Percentiles rank a stretch among this genome's conserved stretches.
Conservation (phyloP, 2,888 invertebrate species). For the Cryptophagus acutangulus region DNA sequence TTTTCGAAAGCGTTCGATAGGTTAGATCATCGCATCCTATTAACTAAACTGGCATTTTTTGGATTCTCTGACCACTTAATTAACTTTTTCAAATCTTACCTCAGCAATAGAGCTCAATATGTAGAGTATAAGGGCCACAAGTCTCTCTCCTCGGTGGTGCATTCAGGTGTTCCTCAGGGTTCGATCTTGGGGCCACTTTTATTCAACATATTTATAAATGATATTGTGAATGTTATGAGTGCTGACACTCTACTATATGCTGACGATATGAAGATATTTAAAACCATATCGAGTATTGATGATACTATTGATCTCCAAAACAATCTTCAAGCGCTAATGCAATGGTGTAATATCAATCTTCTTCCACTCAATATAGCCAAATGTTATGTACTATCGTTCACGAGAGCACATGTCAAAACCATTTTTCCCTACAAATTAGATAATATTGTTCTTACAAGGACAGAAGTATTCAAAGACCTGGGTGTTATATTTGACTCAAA, state of each 20-base stretch:
- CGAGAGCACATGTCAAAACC: too few species aligned
- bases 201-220: background rate
- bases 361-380: background rate
- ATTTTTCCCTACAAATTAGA: too few species aligned
- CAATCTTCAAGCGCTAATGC: background rate
- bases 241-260: background rate
- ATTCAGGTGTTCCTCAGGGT: background rate
- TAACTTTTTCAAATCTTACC: background rate
- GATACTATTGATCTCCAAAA: background rate
- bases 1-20: conserved; percentile 2
- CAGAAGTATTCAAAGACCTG: too few species aligned
- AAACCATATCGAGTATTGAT: background rate
- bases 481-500: too few species aligned
- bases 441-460: too few species aligned
- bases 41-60: background rate
- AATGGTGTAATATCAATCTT: background rate
- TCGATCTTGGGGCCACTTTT: background rate
- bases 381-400: background rate
- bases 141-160: background rate
- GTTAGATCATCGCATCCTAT: background rate
- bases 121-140: background rate
- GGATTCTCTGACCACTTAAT: background rate
- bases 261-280: background rate
- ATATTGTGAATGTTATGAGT: too few species aligned
- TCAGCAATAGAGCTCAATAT: background rate